phyloP scores from a whole-genome alignment of 2,888 invertebrate species.

The Globia sparganii region DNA sequence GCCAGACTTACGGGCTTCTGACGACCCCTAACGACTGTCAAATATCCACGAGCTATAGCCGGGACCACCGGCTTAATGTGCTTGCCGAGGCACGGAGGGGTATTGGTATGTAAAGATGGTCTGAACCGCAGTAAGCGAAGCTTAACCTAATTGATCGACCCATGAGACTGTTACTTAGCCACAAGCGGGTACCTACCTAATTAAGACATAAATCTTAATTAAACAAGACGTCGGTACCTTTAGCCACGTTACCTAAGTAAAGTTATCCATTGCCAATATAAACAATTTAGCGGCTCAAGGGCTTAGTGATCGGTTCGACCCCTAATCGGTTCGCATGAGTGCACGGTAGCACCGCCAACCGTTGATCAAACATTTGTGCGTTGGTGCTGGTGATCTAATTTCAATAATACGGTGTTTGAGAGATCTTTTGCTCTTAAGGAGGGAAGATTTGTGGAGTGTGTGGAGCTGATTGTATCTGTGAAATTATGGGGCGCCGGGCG shows the following conservation, averaged over 20 bases:
- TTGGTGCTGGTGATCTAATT: constrained; percentile 31
- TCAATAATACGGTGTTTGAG: constrained; percentile 20
- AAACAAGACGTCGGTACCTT: not conserved
- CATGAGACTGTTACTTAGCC: not conserved
- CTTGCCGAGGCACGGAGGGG: not conserved
- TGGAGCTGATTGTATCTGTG: constrained; percentile 1
- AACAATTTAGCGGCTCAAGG: constrained; percentile 29
- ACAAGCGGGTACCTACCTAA: not conserved
- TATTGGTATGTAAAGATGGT: not conserved
- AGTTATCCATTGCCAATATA: constrained; percentile 12
- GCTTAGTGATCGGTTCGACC: constrained; percentile 29
- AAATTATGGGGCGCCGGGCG: constrained; percentile 1
- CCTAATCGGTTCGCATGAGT: constrained; percentile 34
- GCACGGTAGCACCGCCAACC: constrained; percentile 25
- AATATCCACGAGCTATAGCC: no score
- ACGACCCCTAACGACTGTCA: no score
- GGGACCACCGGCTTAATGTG: no score
- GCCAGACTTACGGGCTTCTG: no score
- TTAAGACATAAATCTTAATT: not conserved
- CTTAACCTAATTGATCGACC: not conserved
- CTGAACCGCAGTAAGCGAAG: not conserved
- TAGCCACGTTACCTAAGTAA: not conserved
- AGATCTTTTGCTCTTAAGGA: constrained; percentile 15
- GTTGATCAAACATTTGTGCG: constrained; percentile 44
- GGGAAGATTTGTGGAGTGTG: constrained; percentile 1